These are phyloP conservation scores for Drosophila mettleri DNA, from an alignment of 2,888 invertebrate species.

Conservation along the genomic window DNA sequence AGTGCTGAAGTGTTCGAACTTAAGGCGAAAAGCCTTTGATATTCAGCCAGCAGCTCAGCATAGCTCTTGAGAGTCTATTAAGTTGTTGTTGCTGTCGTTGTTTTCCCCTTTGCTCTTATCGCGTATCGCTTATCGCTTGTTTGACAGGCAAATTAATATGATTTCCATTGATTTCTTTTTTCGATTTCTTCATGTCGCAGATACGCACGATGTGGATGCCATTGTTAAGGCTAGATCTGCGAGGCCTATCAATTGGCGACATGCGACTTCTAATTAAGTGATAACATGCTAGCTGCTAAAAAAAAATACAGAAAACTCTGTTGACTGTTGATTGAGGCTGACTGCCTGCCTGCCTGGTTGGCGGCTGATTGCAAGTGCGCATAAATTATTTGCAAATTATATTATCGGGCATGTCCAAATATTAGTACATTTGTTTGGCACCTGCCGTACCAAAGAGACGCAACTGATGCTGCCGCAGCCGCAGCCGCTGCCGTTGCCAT, in stretches of 20 bases:
- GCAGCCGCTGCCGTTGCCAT: too few species aligned
- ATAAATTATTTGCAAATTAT: slow-evolving; percentile 68
- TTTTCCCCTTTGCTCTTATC: too few species aligned
- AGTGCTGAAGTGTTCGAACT: slow-evolving; percentile 8
- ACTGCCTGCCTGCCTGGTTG: slow-evolving; percentile 18
- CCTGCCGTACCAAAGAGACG: slow-evolving; percentile 57
- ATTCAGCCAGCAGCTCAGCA: not conserved
- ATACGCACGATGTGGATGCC: slow-evolving; percentile 16
- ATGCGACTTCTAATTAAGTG: slow-evolving; percentile 45
- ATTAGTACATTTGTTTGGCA: slow-evolving; percentile 66
- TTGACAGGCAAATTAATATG: slow-evolving; percentile 36
- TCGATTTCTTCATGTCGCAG: slow-evolving; percentile 3
- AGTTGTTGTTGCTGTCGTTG: not conserved
- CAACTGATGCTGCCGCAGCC: slow-evolving; percentile 9
- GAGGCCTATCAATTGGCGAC: slow-evolving; percentile 27
- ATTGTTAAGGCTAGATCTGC: slow-evolving; percentile 20
- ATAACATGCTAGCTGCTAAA: slow-evolving; percentile 39
- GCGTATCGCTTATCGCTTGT: not conserved
- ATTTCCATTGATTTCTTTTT: slow-evolving; percentile 18
- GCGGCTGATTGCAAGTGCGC: slow-evolving; percentile 45
- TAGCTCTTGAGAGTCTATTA: not conserved
- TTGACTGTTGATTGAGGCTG: not conserved
- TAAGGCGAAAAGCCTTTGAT: not conserved
- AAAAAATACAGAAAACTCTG: not conserved
- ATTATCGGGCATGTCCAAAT: slow-evolving; percentile 63